Percentiles rank a stretch among this genome's conserved stretches.
phyloP scores from a whole-genome alignment of 2,797 vertebrate species.

The Onychomys torridus region DNA sequence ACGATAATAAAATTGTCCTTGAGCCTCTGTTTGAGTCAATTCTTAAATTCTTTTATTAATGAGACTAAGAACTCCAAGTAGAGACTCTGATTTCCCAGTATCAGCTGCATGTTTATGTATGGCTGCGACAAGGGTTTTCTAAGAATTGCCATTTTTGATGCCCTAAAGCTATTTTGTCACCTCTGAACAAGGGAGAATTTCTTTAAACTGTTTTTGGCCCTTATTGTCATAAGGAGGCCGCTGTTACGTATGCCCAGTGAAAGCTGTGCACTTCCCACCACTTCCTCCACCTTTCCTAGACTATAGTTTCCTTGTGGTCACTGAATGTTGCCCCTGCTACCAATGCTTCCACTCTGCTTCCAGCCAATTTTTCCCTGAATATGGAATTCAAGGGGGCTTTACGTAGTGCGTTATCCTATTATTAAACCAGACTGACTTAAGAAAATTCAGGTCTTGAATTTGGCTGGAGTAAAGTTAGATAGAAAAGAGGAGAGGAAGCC shows the following conservation, averaged over 20 bases:
- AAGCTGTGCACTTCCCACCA: constrained; percentile 74
- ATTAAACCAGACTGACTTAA: neutral
- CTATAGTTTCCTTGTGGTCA: neutral
- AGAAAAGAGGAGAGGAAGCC: neutral
- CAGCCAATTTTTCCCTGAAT: neutral
- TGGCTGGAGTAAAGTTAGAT: neutral
- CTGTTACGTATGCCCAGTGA: constrained; percentile 86
- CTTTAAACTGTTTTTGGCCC: neutral
- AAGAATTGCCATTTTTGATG: constrained; percentile 91
- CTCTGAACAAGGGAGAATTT: constrained; percentile 82
- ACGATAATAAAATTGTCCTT: neutral
- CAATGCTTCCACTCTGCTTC: neutral
- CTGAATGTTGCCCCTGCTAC: neutral
- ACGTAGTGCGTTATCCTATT: neutral
- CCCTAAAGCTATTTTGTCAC: constrained; percentile 91
- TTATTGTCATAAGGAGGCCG: neutral
- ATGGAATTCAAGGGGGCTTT: neutral
- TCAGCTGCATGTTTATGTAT: constrained; percentile 90
- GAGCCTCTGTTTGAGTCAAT: neutral
- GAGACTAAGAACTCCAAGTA: neutral
- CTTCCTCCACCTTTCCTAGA: too few species aligned
- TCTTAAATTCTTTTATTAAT: neutral
- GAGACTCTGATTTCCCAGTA: neutral
- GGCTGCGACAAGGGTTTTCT: constrained; percentile 91
- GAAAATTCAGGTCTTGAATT: neutral